Evolutionary conservation across 2,888 invertebrate genomes (phyloP).

Genomic region (Phaonia tiefii): DNA sequence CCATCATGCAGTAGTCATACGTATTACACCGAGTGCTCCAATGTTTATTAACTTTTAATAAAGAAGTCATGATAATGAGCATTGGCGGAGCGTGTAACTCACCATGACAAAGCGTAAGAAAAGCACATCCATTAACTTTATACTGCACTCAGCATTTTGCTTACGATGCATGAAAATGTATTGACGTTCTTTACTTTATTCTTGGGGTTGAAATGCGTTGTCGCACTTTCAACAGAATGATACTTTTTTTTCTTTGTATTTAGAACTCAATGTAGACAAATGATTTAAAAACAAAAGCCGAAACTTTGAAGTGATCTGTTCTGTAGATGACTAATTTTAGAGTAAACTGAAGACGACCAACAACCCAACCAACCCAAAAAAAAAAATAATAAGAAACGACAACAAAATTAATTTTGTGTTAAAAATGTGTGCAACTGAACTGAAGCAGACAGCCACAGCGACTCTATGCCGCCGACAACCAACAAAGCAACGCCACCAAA

Average conservation of each 20-base stretch:
- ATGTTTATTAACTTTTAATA: constrained; percentile 17
- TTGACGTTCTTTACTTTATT: no score
- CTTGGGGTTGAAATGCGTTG: no score
- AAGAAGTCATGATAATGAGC: constrained; percentile 18
- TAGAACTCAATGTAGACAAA: background rate
- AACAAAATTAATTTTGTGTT: constrained; percentile 57
- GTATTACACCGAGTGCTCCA: no score
- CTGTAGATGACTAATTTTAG: constrained; percentile 42
- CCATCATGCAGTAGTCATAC: no score
- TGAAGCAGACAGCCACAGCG: constrained; percentile 43
- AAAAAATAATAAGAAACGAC: constrained; percentile 27
- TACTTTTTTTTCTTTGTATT: no score
- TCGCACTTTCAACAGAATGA: no score
- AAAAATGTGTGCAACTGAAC: constrained; percentile 35
- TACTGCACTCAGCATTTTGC: constrained; percentile 4
- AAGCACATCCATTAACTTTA: constrained; percentile 45
- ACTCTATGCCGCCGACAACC: constrained; percentile 58
- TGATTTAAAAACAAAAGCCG: background rate
- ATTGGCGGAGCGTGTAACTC: background rate
- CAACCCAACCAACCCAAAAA: background rate
- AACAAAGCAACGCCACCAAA: background rate
- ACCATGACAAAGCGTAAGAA: constrained; percentile 14
- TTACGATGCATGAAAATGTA: constrained; percentile 7
- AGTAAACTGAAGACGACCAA: constrained; percentile 16
- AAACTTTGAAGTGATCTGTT: constrained; percentile 36